Conservation (phyloP, 2,113 vertebrate genomes). For the Lonchura striata region DNA sequence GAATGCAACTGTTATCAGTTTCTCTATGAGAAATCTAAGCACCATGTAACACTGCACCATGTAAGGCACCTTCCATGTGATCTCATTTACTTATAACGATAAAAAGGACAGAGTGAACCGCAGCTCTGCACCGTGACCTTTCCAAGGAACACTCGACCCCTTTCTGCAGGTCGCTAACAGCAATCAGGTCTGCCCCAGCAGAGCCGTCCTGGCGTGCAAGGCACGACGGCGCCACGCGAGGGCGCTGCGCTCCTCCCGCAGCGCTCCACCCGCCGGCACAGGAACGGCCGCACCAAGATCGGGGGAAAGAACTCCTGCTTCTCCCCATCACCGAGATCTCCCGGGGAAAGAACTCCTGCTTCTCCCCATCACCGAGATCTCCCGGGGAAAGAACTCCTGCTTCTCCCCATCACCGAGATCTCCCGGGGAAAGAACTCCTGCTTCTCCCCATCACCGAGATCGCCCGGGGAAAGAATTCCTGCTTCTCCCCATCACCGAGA, state of each 20-base stretch:
- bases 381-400: too few species aligned
- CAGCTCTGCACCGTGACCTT: neutral
- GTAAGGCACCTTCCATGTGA: neutral
- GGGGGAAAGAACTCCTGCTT: neutral
- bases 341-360: too few species aligned
- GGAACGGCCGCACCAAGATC: neutral
- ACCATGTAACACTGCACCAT: too few species aligned
- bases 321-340: too few species aligned
- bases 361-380: too few species aligned
- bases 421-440: too few species aligned
- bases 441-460: too few species aligned
- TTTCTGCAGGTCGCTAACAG: too few species aligned
- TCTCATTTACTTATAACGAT: neutral
- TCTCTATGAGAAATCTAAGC: neutral
- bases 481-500: neutral
- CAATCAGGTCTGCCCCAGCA: neutral
- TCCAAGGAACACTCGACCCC: neutral
- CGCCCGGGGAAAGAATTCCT: too few species aligned
- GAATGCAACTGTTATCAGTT: neutral
- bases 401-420: too few species aligned
- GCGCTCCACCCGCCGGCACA: neutral
- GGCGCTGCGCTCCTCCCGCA: neutral
- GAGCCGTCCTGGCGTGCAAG: neutral
- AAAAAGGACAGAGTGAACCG: neutral
- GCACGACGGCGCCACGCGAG: neutral